Percentiles rank a stretch among this genome's conserved stretches.
Evolutionary conservation across 2,797 vertebrate species (phyloP).

Genomic region (Taenioides sp.): DNA sequence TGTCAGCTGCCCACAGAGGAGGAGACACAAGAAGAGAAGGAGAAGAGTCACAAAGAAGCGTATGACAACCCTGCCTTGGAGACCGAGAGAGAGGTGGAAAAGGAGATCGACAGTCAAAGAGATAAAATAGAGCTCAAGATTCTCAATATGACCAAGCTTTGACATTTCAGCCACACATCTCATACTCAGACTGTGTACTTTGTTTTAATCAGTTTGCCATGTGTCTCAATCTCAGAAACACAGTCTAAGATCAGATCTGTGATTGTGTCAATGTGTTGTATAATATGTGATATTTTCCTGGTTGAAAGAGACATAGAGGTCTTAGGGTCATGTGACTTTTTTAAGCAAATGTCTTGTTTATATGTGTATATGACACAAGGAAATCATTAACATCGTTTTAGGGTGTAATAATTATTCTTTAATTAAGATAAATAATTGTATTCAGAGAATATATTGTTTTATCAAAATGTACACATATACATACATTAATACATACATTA

Average conservation of each 20-base stretch:
- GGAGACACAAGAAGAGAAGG: conserved; percentile 1
- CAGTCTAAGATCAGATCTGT: background rate
- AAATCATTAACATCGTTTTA: conserved; percentile 59
- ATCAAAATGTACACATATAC: conserved; percentile 26
- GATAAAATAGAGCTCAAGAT: conserved; percentile 40
- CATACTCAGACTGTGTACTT: background rate
- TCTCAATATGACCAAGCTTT: conserved; percentile 55
- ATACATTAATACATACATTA: background rate
- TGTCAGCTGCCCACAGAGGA: conserved; percentile 59
- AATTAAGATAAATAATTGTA: conserved; percentile 56
- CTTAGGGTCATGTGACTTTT: background rate
- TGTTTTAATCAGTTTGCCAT: background rate
- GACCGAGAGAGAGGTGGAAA: conserved; percentile 49
- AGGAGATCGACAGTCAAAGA: conserved; percentile 33
- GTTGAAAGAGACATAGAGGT: conserved; percentile 1
- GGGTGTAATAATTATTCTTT: conserved; percentile 56
- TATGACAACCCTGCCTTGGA: conserved; percentile 67
- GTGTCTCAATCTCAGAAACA: background rate
- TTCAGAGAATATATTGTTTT: conserved; percentile 61
- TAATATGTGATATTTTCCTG: background rate
- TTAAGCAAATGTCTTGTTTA: background rate
- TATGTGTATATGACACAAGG: conserved; percentile 19
- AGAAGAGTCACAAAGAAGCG: conserved; percentile 32
- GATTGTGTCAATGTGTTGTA: background rate
- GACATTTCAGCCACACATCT: conserved; percentile 17